Evolutionary conservation across 1,140 invertebrate species (phyloP).

Genomic region (Galendromus occidentalis): DNA sequence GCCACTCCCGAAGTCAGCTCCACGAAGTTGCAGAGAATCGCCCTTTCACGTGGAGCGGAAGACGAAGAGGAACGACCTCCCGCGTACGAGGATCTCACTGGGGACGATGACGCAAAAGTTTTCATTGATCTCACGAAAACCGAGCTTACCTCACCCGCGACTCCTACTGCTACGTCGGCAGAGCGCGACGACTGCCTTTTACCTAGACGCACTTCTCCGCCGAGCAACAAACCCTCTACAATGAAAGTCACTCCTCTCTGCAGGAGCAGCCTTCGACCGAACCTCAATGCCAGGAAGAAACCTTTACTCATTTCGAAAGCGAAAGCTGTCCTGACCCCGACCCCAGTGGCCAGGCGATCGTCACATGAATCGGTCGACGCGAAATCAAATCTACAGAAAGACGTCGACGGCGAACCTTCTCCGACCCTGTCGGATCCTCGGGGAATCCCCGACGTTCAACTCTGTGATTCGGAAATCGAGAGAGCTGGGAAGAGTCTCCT

Average conservation of each 20-base stretch:
- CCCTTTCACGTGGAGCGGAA: too few species aligned
- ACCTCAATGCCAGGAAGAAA: not conserved
- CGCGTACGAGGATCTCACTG: not conserved
- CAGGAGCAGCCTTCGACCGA: not conserved
- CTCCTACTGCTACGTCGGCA: not conserved
- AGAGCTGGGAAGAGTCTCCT: too few species aligned
- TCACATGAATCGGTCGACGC: not conserved
- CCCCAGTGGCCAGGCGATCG: not conserved
- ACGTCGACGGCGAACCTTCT: too few species aligned
- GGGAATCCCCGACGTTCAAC: too few species aligned
- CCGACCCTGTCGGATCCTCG: too few species aligned
- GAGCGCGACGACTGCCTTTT: not conserved
- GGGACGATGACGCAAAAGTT: not conserved
- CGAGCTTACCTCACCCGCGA: not conserved
- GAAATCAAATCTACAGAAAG: not conserved
- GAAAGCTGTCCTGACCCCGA: not conserved
- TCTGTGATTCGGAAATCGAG: too few species aligned
- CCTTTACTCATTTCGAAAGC: too few species aligned
- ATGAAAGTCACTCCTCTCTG: not conserved
- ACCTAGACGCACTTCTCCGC: not conserved
- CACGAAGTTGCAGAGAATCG: too few species aligned
- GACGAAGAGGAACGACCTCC: not conserved
- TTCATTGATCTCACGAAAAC: not conserved
- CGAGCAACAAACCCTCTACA: not conserved
- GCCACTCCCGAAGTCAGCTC: too few species aligned